Base-by-base conservation (phyloP, 2,888 invertebrate species). In the Dermolepida albohirtum region DNA sequence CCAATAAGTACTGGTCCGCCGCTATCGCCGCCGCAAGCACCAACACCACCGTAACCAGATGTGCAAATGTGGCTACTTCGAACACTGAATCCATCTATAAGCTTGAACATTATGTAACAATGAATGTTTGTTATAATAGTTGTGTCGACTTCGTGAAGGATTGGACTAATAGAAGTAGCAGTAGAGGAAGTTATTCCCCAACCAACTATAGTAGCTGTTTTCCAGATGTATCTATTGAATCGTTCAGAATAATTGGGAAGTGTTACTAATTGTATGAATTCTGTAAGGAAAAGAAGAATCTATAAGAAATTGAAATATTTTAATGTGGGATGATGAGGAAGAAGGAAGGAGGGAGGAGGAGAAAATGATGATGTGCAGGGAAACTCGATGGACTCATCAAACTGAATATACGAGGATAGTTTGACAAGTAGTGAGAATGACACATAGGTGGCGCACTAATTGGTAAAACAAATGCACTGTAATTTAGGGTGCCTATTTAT, bases 21-120 rank as follows among this genome's bases (percentile, higher is more conserved):
- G 11, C 84, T 84, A 70, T 86, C 85, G 0, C 85, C 86, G 34
- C 83, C 85, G 70, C 87, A 87, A 1, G 85, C 85, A 0, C 86
- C 85, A n/a, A 80, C 82, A 0, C 81, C 80, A 0, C 79, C 78
- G 0, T 73, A 68, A 0, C 86, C 87, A 16, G 79, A 78, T 29
- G 85, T 84, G 71, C 87, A 87, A 7, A 87, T 73, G 71, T 87
- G 85, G n/a, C 51, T 50, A 40, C 12, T 5, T 41, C 39, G 49
- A 12, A 49, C 22, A 12, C 50, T 47, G 12, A 59, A 51, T 1
- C 1, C 2, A 7, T 34, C 6, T 34, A 34, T 34, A 34, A 34
- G 2, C 6, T 34, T 34, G 16, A 49, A 66, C 12, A 29, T 27
- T 14, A 41, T 1, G 29, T 41, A 34, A 16, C 66, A 66, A 10